Evolutionary conservation across 2,888 invertebrate genomes (phyloP), one percentile per base, ranked within the genome.

Genomic region (Nomada fabriciana): DNA sequence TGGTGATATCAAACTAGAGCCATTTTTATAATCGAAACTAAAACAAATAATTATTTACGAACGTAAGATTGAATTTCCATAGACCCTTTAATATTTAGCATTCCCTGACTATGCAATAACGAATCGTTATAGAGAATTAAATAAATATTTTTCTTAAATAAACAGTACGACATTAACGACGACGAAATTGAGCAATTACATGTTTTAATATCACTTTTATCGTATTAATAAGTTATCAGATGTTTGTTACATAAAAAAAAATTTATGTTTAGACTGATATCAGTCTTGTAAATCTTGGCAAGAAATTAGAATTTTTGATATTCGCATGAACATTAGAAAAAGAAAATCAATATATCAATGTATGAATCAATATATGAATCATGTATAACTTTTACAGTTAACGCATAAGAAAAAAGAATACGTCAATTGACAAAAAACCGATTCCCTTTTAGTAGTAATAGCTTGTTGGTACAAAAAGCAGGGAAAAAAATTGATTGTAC

Each of bases 231-330:
- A 25, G 10, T 57, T 43, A 53, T 59, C 68, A 50, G 55, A 71
- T 63, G 25, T 53, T 63, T 47, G 52, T 64, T 42, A 47, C 18
- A 9, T 18, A 4, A 53, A 42, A 42, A 47, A 60, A 57, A 55
- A 42, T 68, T 64, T 47, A 52, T 60, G 50, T 60, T 67, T 69
- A 86, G 79, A 84, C 76, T 75, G 70, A 15, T 18, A 20, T 78
- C 86, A 85, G 85, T 87, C 82, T 80, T 74, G 67, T 68, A 63
- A 71, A 60, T 82, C 78, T 79, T 82, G 87, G 87, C 86, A 87
- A 86, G 85, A 87, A 80, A 78, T 79, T 72, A 47, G 64, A 36
- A 69, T 76, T 42, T 53, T 76, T 53, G 57, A 72, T 47, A 25
- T 76, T 74, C 43, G 50, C 55, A 53, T 61, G 55, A 78, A 84